These are phyloP conservation scores for Amaurobius ferox DNA, from an alignment of 2,888 invertebrate genomes.

Conservation along the genomic window DNA sequence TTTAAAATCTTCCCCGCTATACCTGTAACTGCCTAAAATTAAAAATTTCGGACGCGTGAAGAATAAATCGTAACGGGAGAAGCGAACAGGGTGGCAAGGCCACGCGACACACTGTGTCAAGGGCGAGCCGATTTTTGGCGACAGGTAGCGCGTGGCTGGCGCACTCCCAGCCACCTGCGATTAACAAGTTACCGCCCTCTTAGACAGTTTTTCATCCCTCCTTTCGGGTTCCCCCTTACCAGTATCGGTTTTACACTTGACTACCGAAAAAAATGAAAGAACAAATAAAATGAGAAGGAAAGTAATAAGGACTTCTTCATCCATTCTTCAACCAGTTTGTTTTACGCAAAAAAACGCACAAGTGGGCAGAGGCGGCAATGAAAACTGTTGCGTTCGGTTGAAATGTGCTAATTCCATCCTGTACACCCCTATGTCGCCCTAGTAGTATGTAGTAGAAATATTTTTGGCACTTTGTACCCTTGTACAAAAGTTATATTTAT, in stretches of 20 bases:
- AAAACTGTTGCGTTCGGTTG: too few relatives aligned
- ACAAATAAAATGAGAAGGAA: neutral
- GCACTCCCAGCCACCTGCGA: slow-evolving; percentile 62
- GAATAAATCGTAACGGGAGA: neutral
- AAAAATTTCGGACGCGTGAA: neutral
- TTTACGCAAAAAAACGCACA: too few relatives aligned
- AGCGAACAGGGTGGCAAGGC: slow-evolving; percentile 37
- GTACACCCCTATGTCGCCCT: too few relatives aligned
- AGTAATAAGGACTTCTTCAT: neutral
- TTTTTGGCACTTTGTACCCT: too few relatives aligned
- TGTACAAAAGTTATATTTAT: too few relatives aligned
- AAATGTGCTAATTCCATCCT: too few relatives aligned
- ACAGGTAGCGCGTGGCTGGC: slow-evolving; percentile 67
- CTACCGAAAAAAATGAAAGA: neutral
- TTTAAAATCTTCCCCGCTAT: too few relatives aligned
- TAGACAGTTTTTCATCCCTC: slow-evolving; percentile 35
- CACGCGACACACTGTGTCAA: slow-evolving; percentile 66
- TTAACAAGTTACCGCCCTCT: slow-evolving; percentile 40
- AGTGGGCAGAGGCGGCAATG: too few relatives aligned
- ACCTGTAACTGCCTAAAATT: neutral
- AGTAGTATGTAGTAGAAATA: too few relatives aligned
- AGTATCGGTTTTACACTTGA: neutral
- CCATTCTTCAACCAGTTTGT: too few relatives aligned
- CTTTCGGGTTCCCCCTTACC: slow-evolving; percentile 25
- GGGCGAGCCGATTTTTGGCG: slow-evolving; percentile 65